Base-by-base conservation (phyloP, 2,113 vertebrate genomes). In the Actinemys pallida region DNA sequence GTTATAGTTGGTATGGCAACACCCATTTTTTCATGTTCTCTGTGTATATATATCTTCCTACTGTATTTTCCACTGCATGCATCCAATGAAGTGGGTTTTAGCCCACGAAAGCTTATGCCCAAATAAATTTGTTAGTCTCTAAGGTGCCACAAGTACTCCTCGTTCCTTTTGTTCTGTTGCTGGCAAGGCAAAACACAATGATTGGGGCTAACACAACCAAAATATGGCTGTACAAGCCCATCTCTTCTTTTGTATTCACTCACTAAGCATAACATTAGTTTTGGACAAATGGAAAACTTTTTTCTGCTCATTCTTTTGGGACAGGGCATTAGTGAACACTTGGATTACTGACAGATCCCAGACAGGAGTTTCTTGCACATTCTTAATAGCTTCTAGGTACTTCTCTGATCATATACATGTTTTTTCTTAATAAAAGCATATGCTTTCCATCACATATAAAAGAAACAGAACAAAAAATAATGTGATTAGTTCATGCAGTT, bases 251-350 rank as follows among this genome's bases (percentile, higher is more conserved):
- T 65, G 93, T 49, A 79, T 39, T 8, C 25, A 62, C 59, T 27
- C 29, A 39, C n/a, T 72, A 72, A 72, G n/a, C 14, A 8, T 39
- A 72, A 81, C 0, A 1, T 3, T 8, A 62, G 2, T 31, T 95
- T 78, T 85, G 8, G 25, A 78, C 1, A 57, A 5, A 19, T 0
- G 13, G 85, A 88, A 10, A 75, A 54, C 65, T 88, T 56, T 83
- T 2, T 35, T 27, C 83, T 1, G 0, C 1, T 4, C 53, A 2
- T 83, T 83, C 31, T 5, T 0, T 35, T 42, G 52, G 29, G 42
- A 72, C 69, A 39, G 19, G 14, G 4, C 17, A 39, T 39, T 39
- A 20, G 9, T 39, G n/a, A 72, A 72, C 9, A 11, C 8, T 42
- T 75, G 8, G 10, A 75, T 24, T 75, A 19, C n/a, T 75, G n/a